A percentile compares a stretch with the other conserved stretches of the same genome.
phyloP scores from a whole-genome alignment of 2,113 vertebrate genomes.

The Spheniscus mendiculus region DNA sequence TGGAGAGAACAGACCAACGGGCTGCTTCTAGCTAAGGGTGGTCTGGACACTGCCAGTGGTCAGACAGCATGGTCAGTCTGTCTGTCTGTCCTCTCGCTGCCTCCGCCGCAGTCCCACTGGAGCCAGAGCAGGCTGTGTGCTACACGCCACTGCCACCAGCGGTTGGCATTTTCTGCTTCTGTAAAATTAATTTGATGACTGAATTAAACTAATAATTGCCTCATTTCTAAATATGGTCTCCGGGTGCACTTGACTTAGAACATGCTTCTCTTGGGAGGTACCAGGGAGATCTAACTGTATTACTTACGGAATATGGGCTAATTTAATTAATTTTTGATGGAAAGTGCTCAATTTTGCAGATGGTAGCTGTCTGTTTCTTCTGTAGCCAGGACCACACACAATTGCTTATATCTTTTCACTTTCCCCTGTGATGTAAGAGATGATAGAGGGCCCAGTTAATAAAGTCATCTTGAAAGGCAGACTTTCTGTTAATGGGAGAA shows the following conservation, averaged over 20 bases:
- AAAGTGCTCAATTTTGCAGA: constrained; percentile 82
- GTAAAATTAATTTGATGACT: constrained; percentile 32
- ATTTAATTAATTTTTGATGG: constrained; percentile 86
- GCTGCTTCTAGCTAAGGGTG: neutral
- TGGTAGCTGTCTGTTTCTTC: constrained; percentile 64
- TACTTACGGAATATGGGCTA: constrained; percentile 76
- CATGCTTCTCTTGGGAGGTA: constrained; percentile 21
- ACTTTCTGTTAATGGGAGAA: constrained; percentile 78
- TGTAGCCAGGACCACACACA: constrained; percentile 56
- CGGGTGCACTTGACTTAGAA: neutral
- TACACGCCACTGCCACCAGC: neutral
- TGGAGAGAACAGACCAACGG: fast-evolving
- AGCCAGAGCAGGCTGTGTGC: neutral
- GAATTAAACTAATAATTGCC: constrained; percentile 51
- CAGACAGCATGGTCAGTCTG: neutral
- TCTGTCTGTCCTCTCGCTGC: neutral
- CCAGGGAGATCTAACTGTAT: neutral
- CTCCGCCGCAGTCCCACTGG: neutral
- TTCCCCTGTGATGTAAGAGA: constrained; percentile 80
- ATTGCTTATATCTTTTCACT: constrained; percentile 51
- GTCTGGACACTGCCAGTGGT: neutral
- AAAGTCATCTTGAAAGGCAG: constrained; percentile 85
- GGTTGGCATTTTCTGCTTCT: neutral
- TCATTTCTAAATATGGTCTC: constrained; percentile 34
- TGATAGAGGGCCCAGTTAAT: constrained; percentile 83